phyloP scores from a whole-genome alignment of 2,113 vertebrate genomes.

The Nettapus auritus region DNA sequence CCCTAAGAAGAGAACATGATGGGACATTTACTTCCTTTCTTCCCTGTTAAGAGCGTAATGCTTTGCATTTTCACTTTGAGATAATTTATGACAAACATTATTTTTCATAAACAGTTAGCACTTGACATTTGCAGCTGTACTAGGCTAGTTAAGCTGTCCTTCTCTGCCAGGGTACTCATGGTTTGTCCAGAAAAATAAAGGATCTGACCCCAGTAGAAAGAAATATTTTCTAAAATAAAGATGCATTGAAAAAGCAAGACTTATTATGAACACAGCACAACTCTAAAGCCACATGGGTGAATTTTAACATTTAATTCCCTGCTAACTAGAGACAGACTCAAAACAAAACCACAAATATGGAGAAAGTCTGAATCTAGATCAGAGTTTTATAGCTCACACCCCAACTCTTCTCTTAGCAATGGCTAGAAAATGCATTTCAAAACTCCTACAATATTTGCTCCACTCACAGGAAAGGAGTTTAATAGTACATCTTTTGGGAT shows the following conservation, averaged over 20 bases:
- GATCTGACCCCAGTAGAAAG: neutral
- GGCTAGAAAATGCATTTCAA: conserved; percentile 36
- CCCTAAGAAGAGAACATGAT: neutral
- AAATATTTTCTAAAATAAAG: neutral
- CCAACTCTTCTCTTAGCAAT: conserved; percentile 32
- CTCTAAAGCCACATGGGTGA: neutral
- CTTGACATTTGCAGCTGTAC: neutral
- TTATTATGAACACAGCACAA: neutral
- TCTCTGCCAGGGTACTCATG: neutral
- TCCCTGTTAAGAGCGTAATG: neutral
- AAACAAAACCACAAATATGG: conserved; percentile 49
- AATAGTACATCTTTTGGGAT: conserved; percentile 32
- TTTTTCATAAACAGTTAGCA: neutral
- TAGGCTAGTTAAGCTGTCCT: neutral
- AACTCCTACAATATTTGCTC: conserved; percentile 39
- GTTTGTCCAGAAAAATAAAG: neutral
- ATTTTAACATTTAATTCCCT: conserved; percentile 16
- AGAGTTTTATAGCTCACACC: neutral
- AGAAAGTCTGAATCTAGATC: conserved; percentile 26
- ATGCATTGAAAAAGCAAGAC: neutral
- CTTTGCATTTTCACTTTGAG: neutral
- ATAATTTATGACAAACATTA: neutral
- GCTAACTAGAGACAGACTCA: conserved; percentile 41
- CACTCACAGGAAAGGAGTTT: conserved; percentile 32
- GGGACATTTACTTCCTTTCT: neutral